A percentile compares a stretch with the other conserved stretches of the same genome.
These are phyloP conservation scores for Hypsopygia costalis DNA, from an alignment of 2,888 invertebrate genomes.

Conservation along the genomic window DNA sequence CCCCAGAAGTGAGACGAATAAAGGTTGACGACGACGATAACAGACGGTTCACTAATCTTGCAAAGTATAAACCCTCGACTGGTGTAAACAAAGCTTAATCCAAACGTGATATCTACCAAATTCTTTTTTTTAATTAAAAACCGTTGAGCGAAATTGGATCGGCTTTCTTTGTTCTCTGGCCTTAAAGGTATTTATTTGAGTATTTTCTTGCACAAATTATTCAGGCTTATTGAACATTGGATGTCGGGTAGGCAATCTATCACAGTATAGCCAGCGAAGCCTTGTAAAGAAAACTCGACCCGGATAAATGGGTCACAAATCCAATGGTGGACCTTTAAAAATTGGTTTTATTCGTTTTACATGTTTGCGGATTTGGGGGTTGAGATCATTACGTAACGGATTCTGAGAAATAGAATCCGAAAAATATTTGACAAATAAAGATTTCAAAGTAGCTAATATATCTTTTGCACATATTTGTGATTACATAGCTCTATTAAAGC, in stretches of 20 bases:
- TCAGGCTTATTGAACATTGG: conserved; percentile 61
- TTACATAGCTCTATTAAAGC: too few species aligned
- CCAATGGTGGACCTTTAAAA: conserved; percentile 55
- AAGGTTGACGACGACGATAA: too few species aligned
- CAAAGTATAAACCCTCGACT: conserved; percentile 6
- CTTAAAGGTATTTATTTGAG: conserved; percentile 43
- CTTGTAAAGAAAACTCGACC: conserved; percentile 48
- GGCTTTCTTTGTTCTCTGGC: conserved; percentile 40
- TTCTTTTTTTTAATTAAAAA: conserved; percentile 48
- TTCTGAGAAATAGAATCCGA: background rate
- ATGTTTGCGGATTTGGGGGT: conserved; percentile 43
- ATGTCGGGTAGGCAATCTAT: conserved; percentile 56
- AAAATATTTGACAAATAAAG: background rate
- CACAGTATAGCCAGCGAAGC: conserved; percentile 45
- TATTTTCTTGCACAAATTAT: conserved; percentile 60
- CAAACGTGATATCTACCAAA: conserved; percentile 30
- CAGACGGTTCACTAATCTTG: too few species aligned
- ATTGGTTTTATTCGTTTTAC: conserved; percentile 52
- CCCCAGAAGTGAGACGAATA: too few species aligned
- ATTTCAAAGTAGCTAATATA: too few species aligned
- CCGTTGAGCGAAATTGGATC: conserved; percentile 42
- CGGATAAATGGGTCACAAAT: conserved; percentile 54
- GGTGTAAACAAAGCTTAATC: conserved; percentile 28
- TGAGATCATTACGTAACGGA: conserved; percentile 25
- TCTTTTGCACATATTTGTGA: too few species aligned